Evolutionary conservation across 2,888 invertebrate species (phyloP), one percentile per base, ranked within the genome.

Genomic region (Operophtera brumata): DNA sequence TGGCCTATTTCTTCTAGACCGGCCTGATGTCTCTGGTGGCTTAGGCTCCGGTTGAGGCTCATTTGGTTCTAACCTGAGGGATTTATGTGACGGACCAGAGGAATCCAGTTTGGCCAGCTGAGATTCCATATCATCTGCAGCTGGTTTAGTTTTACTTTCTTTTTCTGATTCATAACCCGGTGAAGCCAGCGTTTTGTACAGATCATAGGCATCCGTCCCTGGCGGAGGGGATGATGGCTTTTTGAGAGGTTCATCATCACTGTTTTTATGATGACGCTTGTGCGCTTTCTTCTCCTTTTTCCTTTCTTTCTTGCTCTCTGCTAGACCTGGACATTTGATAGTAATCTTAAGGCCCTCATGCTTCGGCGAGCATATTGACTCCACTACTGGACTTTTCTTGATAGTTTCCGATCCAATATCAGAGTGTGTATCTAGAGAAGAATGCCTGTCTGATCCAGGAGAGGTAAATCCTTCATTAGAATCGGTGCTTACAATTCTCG

Each of bases 401-500:
- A 58, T 59, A 46, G 82, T 80, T 62, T 88, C 90, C 58, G 78
- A 78, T 35, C 79, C 82, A 61, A 84, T 71, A 66, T 91, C 90
- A 45, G 84, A 80, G 72, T 88, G 89, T 34, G 77, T 83, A 58
- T 90, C 91, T 71, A 90, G 66, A 47, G 89, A 90, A 40, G 91
- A 90, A 77, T 90, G 86, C 63, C 91, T 80, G 55, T 91, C 91
- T 60, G 90, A 87, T 59, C 85, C 84, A 49, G 92, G 91, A 46
- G 92, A 91, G 62, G 90, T 91, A 44, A 90, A 88, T 46, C 92
- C 91, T 75, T 91, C 92, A 85, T 93, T 93, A 53, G 93, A 93
- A 71, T 93, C 93, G 47, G 93, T 93, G 72, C 93, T 93, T 50
- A 93, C 92, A 75, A 93, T 90, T 64, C 93, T 91, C 45, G 93